Evolutionary conservation across 2,113 vertebrate genomes (phyloP).

Genomic region (Jacana jacana): DNA sequence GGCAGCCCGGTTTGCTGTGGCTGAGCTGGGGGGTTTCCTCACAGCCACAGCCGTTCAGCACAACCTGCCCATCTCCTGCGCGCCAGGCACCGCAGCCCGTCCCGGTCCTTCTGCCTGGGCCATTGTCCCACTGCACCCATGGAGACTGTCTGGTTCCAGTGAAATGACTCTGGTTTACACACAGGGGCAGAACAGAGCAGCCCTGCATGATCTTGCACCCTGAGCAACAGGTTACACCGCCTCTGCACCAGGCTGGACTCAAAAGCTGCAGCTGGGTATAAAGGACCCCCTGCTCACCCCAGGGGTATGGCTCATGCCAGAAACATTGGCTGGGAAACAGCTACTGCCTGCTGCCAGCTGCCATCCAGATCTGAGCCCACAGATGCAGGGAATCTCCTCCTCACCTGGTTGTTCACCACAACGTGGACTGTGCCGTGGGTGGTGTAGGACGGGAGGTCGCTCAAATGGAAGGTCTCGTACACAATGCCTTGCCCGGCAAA

Average conservation of each 20-base stretch:
- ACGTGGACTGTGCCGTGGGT: conserved; percentile 94
- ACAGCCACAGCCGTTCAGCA: rapidly evolving
- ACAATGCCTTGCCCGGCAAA: conserved; percentile 95
- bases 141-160: neutral
- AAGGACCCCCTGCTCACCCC: neutral
- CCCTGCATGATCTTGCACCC: rapidly evolving
- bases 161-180: neutral
- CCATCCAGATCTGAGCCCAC: neutral
- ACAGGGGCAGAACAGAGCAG: rapidly evolving
- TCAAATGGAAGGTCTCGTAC: conserved; percentile 95
- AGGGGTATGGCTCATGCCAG: neutral
- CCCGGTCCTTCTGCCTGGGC: neutral
- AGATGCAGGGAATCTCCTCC: neutral
- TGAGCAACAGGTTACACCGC: neutral
- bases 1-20: neutral
- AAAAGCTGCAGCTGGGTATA: neutral
- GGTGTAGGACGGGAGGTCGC: conserved; percentile 92
- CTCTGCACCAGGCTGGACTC: neutral
- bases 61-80: neutral
- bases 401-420: conserved; percentile 97
- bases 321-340: neutral
- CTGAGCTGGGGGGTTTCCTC: neutral
- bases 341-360: neutral
- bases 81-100: neutral
- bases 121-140: rapidly evolving